phyloP scores from a whole-genome alignment of 2,797 vertebrate genomes.

The Amblyopsis hoosieri region DNA sequence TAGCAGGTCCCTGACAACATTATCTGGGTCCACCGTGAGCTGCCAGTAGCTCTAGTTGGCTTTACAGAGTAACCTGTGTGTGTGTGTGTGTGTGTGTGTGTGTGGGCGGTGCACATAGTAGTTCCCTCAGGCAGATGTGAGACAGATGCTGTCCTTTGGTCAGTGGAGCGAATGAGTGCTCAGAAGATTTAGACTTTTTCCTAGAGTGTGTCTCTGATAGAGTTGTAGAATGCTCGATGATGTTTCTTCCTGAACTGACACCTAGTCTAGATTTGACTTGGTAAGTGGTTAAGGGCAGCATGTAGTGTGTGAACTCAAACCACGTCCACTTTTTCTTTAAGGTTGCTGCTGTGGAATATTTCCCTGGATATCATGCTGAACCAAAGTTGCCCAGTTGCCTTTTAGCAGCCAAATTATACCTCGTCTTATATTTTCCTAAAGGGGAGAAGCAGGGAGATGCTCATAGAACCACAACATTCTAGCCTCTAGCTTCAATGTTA shows the following conservation, averaged over 20 bases:
- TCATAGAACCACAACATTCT: conserved; percentile 56
- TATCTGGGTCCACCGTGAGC: conserved; percentile 50
- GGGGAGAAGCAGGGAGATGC: conserved; percentile 20
- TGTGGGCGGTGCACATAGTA: conserved; percentile 11
- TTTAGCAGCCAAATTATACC: neutral
- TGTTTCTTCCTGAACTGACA: conserved; percentile 35
- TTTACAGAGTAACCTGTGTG: conserved; percentile 4
- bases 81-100: neutral
- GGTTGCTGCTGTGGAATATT: neutral
- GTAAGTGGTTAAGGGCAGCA: too few species aligned
- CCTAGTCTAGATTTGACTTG: too few species aligned
- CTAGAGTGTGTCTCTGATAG: conserved; percentile 16
- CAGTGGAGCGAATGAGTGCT: conserved; percentile 25
- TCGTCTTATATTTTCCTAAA: conserved; percentile 6
- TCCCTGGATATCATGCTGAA: conserved; percentile 9
- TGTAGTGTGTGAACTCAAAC: too few species aligned
- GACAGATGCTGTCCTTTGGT: conserved; percentile 57
- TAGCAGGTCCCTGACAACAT: conserved; percentile 11
- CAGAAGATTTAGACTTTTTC: conserved; percentile 50
- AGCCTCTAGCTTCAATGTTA: neutral
- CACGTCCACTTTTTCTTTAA: too few species aligned
- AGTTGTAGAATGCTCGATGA: conserved; percentile 29
- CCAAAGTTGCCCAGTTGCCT: conserved; percentile 7
- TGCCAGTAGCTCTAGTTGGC: neutral
- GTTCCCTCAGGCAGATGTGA: conserved; percentile 18